phyloP scores from a whole-genome alignment of 2,113 vertebrate genomes.

The Thunnus maccoyii region DNA sequence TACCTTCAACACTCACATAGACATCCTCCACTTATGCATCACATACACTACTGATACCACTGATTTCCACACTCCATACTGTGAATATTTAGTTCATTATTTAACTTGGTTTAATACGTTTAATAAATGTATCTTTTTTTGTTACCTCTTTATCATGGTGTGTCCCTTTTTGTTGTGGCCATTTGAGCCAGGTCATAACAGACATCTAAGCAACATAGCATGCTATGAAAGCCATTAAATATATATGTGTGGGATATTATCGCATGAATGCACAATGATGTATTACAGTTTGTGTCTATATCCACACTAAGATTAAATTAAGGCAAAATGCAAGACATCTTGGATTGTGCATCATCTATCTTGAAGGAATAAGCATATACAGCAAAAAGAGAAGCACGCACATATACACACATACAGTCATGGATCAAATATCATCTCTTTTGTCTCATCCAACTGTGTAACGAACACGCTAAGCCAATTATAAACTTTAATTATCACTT shows the following conservation, averaged over 20 bases:
- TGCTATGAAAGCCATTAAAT: no score
- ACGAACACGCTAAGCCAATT: constrained; percentile 69
- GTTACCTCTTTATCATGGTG: no score
- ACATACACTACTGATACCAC: no score
- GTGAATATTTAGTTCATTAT: no score
- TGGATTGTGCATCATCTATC: background rate
- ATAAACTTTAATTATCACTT: constrained; percentile 37
- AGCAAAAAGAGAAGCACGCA: background rate
- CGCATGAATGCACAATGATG: background rate
- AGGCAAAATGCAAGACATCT: background rate
- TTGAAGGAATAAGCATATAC: background rate
- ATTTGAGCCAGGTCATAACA: no score
- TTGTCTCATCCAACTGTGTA: constrained; percentile 47
- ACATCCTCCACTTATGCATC: no score
- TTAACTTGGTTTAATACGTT: no score
- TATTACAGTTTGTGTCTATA: background rate
- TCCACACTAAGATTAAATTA: background rate
- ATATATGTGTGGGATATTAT: background rate
- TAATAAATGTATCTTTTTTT: no score
- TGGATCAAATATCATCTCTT: constrained; percentile 46
- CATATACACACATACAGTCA: constrained; percentile 14
- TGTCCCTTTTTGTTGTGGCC: no score
- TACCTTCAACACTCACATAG: no score
- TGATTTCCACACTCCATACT: no score
- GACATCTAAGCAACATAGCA: no score